Evolutionary conservation across 2,113 vertebrate species (phyloP), one percentile per base, ranked within the genome.

Genomic region (Caranx melampygus): DNA sequence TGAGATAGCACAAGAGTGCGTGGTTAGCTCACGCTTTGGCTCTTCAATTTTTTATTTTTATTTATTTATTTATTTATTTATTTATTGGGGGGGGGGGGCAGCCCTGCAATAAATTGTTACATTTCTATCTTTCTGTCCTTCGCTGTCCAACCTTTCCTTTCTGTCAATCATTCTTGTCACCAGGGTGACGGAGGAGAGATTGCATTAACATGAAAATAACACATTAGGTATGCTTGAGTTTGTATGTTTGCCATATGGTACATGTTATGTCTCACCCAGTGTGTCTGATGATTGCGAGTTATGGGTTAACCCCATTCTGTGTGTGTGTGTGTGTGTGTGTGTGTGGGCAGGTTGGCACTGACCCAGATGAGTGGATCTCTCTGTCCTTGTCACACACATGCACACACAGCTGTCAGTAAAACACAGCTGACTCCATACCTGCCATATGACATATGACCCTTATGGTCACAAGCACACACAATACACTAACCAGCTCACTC

Each of bases 81-180:
- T 87, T 58, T 52, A 40, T 37, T 13, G 16, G 51, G 1, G 37
- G 8, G 62, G 49, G 15, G 4, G 52, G 20, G 75, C 52, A 54
- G 58, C 52, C 21, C 44, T 69, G 63, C 65, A 85, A 86, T 77
- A 84, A 78, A 88, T 78, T 40, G 80, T 80, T 83, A 54, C 31
- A 60, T 74, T 84, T 89, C 80, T 67, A 89, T 89, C 84, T 72
- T 63, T 79, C 52, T 57, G 59, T 64, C 63, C 52, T 62, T 60
- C 52, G 55, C 71, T 35, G 34, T 61, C 31, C 54, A 79, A 83
- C 77, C 82, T 84, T 94, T 91, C 93, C 93, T 93, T 42, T 35
- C 92, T 96, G 96, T 96, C 97, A 96, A 92, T 98, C 96, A 97
- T 91, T 87, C 90, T 87, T 88, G 95, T 95, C 95, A 94, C 95